Evolutionary conservation across 53 echinoderm and acorn worm species (phyloP), one percentile per base, ranked within the genome.

Genomic region (Temnopleurus reevesii): DNA sequence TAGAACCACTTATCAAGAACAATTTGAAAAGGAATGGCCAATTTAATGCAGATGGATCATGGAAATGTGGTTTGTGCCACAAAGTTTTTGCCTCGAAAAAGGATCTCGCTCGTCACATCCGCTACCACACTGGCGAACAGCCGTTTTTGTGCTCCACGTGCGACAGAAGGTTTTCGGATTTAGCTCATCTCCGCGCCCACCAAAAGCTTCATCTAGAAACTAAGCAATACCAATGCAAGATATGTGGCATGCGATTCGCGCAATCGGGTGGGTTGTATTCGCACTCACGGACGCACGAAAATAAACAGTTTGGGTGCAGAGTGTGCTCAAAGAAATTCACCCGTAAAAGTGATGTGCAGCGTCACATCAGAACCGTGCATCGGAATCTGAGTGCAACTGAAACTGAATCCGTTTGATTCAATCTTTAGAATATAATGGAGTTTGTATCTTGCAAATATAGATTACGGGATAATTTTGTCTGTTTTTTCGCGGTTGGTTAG

Each of bases 311-410:
- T 23, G 56, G 83, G 0, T 83, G 83, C 57, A 83, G 19, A 24
- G 51, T 83, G 19, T 83, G 83, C 3, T 83, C 83, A 7, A 83
- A 83, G 83, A 83, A 38, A 35, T 83, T 83, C 56, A 83, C 83
- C 6, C 83, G 83, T 33, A 83, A 83, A 29, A 83, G 57, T 17
- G 83, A 83, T 53, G 83, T 83, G 34, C 83, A 57, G 57, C 56
- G 83, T 18, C 83, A 83, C 17, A 55, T 83, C 8, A 55, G 83
- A 7, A 83, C 83, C 3, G 19, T 19, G 19, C 13, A 18, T 6
- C 19, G 23, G 24, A 23, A 53, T 17, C 53, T 12, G 17, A 17
- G 53, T 12, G 53, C 9, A 17, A 17, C 53, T 53, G 53, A 17
- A 9, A 9, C 53, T 12, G 9, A 18, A 60, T 60, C 19, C 13